These are phyloP conservation scores for Carcina quercana DNA, from an alignment of 2,888 invertebrate genomes.

Conservation along the genomic window DNA sequence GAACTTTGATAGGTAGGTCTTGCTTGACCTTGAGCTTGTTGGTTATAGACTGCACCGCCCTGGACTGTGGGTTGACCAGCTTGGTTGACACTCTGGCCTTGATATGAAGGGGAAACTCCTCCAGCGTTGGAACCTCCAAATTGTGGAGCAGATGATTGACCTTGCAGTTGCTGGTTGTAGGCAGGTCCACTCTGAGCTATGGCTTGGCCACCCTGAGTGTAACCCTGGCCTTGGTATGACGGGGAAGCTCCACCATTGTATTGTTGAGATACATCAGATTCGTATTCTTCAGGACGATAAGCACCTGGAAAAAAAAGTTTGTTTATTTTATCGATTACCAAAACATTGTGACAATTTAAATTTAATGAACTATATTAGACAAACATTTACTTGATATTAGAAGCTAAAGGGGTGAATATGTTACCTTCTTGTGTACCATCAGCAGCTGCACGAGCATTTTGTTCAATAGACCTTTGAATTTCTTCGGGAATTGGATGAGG, in stretches of 20 bases:
- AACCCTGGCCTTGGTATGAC: conserved; percentile 2
- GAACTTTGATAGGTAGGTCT: not conserved
- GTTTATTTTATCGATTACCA: too few species aligned
- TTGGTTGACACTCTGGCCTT: conserved; percentile 7
- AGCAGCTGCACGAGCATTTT: conserved; percentile 58
- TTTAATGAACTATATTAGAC: not conserved
- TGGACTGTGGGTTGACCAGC: conserved; percentile 10
- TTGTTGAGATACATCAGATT: conserved; percentile 25
- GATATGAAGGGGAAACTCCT: not conserved
- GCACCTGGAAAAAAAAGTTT: conserved; percentile 40
- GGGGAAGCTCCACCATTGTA: conserved; percentile 17
- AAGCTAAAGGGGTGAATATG: too few species aligned
- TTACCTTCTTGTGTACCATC: conserved; percentile 65
- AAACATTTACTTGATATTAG: not conserved
- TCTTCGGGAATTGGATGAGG: conserved; percentile 63
- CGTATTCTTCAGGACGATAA: conserved; percentile 55
- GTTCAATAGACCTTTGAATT: conserved; percentile 56
- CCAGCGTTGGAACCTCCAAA: not conserved
- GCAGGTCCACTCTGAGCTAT: not conserved
- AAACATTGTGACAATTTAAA: not conserved
- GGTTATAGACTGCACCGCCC: too few species aligned
- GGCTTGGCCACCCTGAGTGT: conserved; percentile 3
- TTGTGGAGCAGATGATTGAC: conserved; percentile 3
- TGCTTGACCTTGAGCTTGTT: conserved; percentile 4
- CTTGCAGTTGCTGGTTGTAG: conserved; percentile 11